Evolutionary conservation across 2,888 invertebrate species (phyloP).

Genomic region (Noctua janthe): DNA sequence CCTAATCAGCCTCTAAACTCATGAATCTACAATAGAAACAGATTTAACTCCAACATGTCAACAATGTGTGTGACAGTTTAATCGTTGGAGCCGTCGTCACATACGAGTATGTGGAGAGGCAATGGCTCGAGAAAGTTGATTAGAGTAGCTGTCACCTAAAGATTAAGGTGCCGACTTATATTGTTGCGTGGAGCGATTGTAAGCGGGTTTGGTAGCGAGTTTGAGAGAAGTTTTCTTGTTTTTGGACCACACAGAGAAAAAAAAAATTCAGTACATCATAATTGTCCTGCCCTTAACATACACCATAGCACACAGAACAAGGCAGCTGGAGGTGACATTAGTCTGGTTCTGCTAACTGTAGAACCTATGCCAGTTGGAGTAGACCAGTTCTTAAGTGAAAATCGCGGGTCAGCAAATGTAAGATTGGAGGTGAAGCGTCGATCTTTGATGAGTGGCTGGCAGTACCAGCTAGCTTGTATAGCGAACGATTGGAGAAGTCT

Average conservation of each 20-base stretch:
- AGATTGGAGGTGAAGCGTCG: too few species aligned
- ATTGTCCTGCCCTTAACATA: too few species aligned
- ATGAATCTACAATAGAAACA: slow-evolving; percentile 50
- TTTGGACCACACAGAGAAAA: background rate
- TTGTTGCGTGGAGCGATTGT: slow-evolving; percentile 64
- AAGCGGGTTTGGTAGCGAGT: slow-evolving; percentile 47
- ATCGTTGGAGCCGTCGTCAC: slow-evolving; percentile 87
- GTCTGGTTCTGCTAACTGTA: background rate
- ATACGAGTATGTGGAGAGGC: slow-evolving; percentile 76
- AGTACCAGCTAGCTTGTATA: background rate
- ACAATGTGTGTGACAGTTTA: slow-evolving; percentile 85
- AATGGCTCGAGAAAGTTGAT: slow-evolving; percentile 89
- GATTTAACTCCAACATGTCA: slow-evolving; percentile 66
- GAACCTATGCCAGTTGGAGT: background rate
- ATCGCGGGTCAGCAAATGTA: background rate
- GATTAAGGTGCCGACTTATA: slow-evolving; percentile 82
- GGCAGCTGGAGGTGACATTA: background rate
- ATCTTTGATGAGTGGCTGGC: background rate
- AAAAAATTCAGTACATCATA: too few species aligned
- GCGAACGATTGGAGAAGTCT: background rate
- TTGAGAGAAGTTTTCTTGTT: background rate
- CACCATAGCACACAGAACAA: too few species aligned
- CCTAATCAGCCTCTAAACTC: slow-evolving; percentile 48
- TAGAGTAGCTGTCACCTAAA: slow-evolving; percentile 86
- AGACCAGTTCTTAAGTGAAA: background rate